These are phyloP conservation scores for Carposina sasakii DNA, from an alignment of 1,140 invertebrate genomes.

Conservation along the genomic window DNA sequence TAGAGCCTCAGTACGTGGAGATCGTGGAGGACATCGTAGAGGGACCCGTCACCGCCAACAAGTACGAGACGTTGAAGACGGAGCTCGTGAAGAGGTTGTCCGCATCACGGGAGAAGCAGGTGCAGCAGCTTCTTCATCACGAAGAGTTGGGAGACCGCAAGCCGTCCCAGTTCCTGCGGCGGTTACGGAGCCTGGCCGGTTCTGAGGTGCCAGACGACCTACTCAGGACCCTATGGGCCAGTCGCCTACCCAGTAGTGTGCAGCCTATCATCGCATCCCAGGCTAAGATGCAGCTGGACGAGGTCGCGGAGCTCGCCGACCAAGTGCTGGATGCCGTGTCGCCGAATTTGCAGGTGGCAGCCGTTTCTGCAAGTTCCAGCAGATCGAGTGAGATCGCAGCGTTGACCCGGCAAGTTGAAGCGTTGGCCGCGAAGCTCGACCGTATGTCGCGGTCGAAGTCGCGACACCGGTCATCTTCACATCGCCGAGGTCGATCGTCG, in stretches of 20 bases:
- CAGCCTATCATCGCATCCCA: slow-evolving; percentile 3
- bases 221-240: slow-evolving; percentile 6
- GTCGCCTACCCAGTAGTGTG: slow-evolving; percentile 1
- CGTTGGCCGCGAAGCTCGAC: not conserved
- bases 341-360: not conserved
- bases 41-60: not conserved
- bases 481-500: not conserved
- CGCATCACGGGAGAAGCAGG: slow-evolving; percentile 8
- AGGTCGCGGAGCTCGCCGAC: slow-evolving; percentile 2
- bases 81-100: not conserved
- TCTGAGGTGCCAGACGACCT: slow-evolving; percentile 4
- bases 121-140: slow-evolving; percentile 22
- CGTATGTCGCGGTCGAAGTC: not conserved
- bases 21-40: slow-evolving; percentile 1
- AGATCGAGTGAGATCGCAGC: not conserved
- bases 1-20: not conserved
- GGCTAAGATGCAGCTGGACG: not conserved
- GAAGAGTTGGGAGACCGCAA: slow-evolving; percentile 30
- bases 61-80: slow-evolving; percentile 4
- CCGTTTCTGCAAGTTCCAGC: not conserved
- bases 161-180: slow-evolving; percentile 28
- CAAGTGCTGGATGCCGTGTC: not conserved
- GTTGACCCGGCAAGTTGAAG: not conserved
- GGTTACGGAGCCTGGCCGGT: slow-evolving; percentile 12
- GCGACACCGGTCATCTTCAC: not conserved